Conservation (phyloP, 1,140 invertebrate genomes). For the Euwallacea similis region DNA sequence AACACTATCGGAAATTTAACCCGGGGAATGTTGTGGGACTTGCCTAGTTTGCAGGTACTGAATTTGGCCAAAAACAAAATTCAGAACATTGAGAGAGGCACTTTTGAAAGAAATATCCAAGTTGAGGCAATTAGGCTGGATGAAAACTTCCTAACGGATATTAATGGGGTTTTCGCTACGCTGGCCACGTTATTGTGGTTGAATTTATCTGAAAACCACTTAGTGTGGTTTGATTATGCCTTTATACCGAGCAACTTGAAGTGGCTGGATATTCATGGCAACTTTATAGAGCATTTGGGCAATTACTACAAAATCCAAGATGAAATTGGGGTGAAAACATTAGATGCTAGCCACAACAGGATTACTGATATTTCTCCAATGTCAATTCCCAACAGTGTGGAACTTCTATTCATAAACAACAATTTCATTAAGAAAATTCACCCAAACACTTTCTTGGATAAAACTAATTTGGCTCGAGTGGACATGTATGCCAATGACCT, state of each 20-base stretch:
- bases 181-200: slow-evolving; percentile 79
- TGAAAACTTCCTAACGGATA: slow-evolving; percentile 82
- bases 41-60: slow-evolving; percentile 79
- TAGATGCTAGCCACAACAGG: slow-evolving; percentile 86
- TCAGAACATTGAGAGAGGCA: slow-evolving; percentile 76
- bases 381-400: slow-evolving; percentile 86
- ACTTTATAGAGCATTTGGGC: slow-evolving; percentile 80
- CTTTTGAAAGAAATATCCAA: slow-evolving; percentile 76
- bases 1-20: slow-evolving; percentile 85
- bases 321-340: slow-evolving; percentile 76
- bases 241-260: slow-evolving; percentile 84
- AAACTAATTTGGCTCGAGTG: slow-evolving; percentile 79
- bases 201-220: slow-evolving; percentile 88
- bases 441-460: slow-evolving; percentile 83
- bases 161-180: slow-evolving; percentile 83
- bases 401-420: slow-evolving; percentile 86
- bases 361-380: slow-evolving; percentile 77
- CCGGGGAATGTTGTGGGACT: slow-evolving; percentile 81
- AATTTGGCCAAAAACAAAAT: slow-evolving; percentile 88
- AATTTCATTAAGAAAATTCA: slow-evolving; percentile 79
- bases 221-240: slow-evolving; percentile 89
- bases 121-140: slow-evolving; percentile 84
- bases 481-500: slow-evolving; percentile 88
- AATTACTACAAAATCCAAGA: slow-evolving; percentile 85
- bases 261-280: slow-evolving; percentile 87